Evolutionary conservation across 2,888 invertebrate species (phyloP).

Genomic region (Caenorhabditis sinica): DNA sequence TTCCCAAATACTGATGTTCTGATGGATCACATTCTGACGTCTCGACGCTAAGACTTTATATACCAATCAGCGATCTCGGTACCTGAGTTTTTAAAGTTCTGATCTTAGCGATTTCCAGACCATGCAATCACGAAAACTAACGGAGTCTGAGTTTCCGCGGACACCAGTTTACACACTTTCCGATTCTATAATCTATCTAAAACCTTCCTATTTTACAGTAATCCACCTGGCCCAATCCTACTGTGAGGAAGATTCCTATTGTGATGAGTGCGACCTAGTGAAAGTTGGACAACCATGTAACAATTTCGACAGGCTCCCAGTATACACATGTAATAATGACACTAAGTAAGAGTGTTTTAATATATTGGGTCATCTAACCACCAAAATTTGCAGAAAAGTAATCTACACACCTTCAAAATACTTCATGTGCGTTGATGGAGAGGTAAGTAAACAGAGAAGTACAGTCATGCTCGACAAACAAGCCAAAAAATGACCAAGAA

Average conservation of each 20-base stretch:
- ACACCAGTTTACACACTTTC: too few species aligned
- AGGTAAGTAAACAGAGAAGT: conserved; percentile 50
- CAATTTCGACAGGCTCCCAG: conserved; percentile 68
- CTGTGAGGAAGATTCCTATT: conserved; percentile 74
- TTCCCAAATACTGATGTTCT: too few species aligned
- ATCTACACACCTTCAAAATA: conserved; percentile 68
- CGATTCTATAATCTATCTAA: too few species aligned
- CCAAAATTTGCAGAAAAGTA: conserved; percentile 54
- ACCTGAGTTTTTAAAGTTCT: too few species aligned
- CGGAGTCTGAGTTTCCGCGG: too few species aligned
- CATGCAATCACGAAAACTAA: too few species aligned
- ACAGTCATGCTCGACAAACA: conserved; percentile 51
- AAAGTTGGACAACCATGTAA: conserved; percentile 70
- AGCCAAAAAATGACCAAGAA: conserved; percentile 1
- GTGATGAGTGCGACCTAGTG: conserved; percentile 75
- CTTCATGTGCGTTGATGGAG: conserved; percentile 72
- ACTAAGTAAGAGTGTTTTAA: conserved; percentile 50
- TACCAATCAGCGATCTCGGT: too few species aligned
- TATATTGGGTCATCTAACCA: not conserved
- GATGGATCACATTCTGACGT: too few species aligned
- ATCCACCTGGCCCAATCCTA: conserved; percentile 43
- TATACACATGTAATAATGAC: conserved; percentile 67
- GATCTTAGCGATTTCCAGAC: too few species aligned
- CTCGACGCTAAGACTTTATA: too few species aligned
- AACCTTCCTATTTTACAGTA: conserved; percentile 45